Percentiles rank a stretch among this genome's conserved stretches.
These are phyloP conservation scores for Agonopterix subpropinquella DNA, from an alignment of 2,888 invertebrate genomes.

Conservation along the genomic window DNA sequence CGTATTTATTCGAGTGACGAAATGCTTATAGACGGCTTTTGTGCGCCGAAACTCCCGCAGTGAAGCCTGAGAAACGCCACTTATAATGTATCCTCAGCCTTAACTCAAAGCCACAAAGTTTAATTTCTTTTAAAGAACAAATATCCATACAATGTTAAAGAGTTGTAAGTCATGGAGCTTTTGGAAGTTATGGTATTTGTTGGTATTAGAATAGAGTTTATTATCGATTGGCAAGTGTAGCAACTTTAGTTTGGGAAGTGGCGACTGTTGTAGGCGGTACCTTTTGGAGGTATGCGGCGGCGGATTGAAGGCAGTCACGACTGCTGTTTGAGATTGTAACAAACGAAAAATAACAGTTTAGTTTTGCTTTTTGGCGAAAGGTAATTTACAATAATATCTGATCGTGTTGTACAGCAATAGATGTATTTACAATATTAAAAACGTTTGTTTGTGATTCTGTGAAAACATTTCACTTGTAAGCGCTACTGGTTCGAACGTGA, in stretches of 20 bases:
- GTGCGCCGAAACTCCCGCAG: conserved; percentile 44
- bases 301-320: conserved; percentile 44
- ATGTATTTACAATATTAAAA: too few species aligned
- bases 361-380: conserved; percentile 28
- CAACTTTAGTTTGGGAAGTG: conserved; percentile 28
- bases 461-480: too few species aligned
- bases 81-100: conserved; percentile 23
- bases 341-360: conserved; percentile 10
- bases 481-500: too few species aligned
- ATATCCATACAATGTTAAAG: conserved; percentile 15
- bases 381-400: conserved; percentile 20
- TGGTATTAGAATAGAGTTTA: conserved; percentile 20
- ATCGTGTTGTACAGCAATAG: background rate
- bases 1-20: conserved; percentile 55
- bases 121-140: background rate
- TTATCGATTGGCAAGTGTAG: conserved; percentile 15
- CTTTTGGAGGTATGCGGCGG: conserved; percentile 39
- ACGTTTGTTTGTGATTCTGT: too few species aligned
- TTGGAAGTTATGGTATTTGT: conserved; percentile 10
- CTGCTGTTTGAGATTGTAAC: conserved; percentile 7
- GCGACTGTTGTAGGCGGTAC: conserved; percentile 54
- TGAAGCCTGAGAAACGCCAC: conserved; percentile 21
- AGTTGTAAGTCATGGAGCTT: conserved; percentile 14
- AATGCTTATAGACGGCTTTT: conserved; percentile 50
- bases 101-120: background rate